Evolutionary conservation across 1,140 invertebrate genomes (phyloP), one percentile per base, ranked within the genome.

Genomic region (Cherax destructor): DNA sequence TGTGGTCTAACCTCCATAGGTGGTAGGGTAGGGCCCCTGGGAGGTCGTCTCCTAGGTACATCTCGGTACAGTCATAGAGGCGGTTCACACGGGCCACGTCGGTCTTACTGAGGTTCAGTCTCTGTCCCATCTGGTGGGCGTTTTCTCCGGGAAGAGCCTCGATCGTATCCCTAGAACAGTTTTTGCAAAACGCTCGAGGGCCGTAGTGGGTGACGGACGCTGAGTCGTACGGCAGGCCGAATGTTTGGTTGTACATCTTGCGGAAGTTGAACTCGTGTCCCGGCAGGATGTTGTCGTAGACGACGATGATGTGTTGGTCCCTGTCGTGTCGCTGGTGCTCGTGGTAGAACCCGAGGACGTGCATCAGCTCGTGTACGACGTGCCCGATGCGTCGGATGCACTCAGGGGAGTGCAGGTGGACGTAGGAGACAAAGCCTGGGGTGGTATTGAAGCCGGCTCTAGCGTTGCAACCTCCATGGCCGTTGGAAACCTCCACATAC

Each of bases 341-440:
- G 85, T 86, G 85, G 85, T 61, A 86, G 74, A 86, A 86, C 74
- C 85, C 85, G 9, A 86, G 21, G 10, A 65, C 85, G 85, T 86
- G 85, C 85, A 86, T 78, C n/a, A 86, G 74, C 85, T 86, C 85
- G 74, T 86, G 85, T 16, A 78, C 41, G 16, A 49, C 84, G 18
- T 61, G 65, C 16, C 69, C 84, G 47, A 16, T 1, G 5, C 21
- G 7, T 61, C 52, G 50, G n/a, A 76, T 76, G 84, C 84, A 86
- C 2, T 61, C 84, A 30, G 65, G 65, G 2, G 16, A 21, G 49
- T 76, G 61, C 4, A 86, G 72, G 47, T 61, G 50, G 47, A 86
- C 69, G 10, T 47, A 21, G 18, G 65, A 69, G 47, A 50, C 72
- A 69, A 47, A 61, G 10, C 84, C 84, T 4, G 72, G 41, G 47